A percentile compares a stretch with the other conserved stretches of the same genome.
Evolutionary conservation across 2,888 invertebrate genomes (phyloP).

Genomic region (Pammene fasciana): DNA sequence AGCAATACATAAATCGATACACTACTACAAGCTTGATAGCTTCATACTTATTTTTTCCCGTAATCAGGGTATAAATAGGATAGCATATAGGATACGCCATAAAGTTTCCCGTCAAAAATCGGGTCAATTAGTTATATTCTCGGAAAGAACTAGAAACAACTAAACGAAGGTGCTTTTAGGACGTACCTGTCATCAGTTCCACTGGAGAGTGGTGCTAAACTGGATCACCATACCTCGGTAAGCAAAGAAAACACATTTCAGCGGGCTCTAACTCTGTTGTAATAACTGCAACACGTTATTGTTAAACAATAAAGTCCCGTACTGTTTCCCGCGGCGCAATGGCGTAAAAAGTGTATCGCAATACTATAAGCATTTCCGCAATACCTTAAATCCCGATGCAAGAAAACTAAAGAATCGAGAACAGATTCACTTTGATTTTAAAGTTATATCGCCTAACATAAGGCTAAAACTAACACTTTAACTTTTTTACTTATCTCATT

Average conservation of each 20-base stretch:
- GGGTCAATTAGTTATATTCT: no score
- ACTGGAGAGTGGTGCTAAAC: neutral
- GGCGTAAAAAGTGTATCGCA: constrained; percentile 31
- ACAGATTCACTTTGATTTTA: neutral
- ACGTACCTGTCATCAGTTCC: no score
- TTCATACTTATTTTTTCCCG: no score
- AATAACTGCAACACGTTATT: constrained; percentile 26
- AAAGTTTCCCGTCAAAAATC: no score
- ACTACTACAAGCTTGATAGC: no score
- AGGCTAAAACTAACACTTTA: no score
- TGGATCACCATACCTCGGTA: neutral
- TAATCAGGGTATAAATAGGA: no score
- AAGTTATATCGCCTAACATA: neutral
- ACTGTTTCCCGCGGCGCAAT: constrained; percentile 33
- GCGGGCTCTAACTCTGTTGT: constrained; percentile 20
- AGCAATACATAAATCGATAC: no score
- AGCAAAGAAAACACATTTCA: neutral
- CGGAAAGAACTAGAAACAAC: no score
- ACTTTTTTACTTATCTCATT: no score
- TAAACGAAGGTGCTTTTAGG: no score
- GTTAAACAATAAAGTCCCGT: constrained; percentile 37
- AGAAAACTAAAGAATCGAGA: constrained; percentile 1
- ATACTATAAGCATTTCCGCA: constrained; percentile 27
- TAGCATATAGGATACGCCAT: no score
- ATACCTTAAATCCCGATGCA: constrained; percentile 10